These are phyloP conservation scores for Apostichopus japonicus DNA, from an alignment of 35 echinoderm and acorn worm genomes.

Conservation along the genomic window DNA sequence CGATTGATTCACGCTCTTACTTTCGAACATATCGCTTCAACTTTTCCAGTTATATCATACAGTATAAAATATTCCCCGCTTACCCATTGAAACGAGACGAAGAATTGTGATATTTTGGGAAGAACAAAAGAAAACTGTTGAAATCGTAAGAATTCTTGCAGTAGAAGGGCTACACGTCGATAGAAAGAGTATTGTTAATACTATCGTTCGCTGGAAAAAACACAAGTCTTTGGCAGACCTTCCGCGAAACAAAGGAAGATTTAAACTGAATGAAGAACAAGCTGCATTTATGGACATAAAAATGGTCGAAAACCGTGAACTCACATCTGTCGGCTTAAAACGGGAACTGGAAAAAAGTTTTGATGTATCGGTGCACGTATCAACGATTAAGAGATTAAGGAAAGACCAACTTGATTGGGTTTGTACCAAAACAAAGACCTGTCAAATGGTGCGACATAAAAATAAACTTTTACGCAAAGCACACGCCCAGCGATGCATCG, in stretches of 20 bases:
- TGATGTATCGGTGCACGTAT: neutral
- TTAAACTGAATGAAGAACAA: neutral
- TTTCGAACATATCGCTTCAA: too few species aligned
- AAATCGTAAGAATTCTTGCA: neutral
- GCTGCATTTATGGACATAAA: constrained; percentile 38
- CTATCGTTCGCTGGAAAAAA: neutral
- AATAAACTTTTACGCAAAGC: constrained; percentile 18
- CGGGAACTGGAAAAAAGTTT: neutral
- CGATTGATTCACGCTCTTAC: too few species aligned
- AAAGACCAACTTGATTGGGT: constrained; percentile 49
- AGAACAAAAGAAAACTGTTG: neutral
- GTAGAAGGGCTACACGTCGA: neutral
- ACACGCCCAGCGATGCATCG: neutral
- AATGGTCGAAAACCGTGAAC: constrained; percentile 48
- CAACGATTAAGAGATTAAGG: constrained; percentile 20
- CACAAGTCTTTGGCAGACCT: neutral
- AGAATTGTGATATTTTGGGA: neutral
- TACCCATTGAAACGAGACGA: neutral
- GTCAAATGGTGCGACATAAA: constrained; percentile 36
- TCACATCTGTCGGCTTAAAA: constrained; percentile 49
- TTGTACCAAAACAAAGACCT: constrained; percentile 45
- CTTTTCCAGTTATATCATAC: too few species aligned
- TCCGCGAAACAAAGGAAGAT: neutral
- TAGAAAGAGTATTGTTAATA: constrained; percentile 4
- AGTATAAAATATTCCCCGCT: constrained; percentile 8